Evolutionary conservation across 2,888 invertebrate genomes (phyloP), one percentile per base, ranked within the genome.

Genomic region (Trichogramma dendrolimi): DNA sequence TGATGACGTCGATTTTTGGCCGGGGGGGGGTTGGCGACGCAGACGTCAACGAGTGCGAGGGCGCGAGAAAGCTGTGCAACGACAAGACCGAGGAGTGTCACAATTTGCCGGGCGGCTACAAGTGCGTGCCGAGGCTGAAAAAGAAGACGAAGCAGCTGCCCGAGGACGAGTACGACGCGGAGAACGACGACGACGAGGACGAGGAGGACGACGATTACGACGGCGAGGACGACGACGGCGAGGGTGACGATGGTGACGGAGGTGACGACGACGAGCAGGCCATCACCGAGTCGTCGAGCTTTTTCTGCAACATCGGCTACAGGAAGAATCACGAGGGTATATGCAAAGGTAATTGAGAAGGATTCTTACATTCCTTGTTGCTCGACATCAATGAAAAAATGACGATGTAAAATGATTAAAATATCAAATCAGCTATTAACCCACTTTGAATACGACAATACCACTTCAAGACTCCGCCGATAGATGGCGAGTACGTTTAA

Each of bases 31-130:
- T 6, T 40, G 39, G 4, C 43, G 14, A 6, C 10, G 43, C 70
- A 84, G 86, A 86, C 73, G 80, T 87, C 10, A 82, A 89, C 69
- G 88, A 89, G 73, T 89, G 89, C 70, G 78, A 81, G 14, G 72
- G 58, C 11, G 61, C 65, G 1, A 62, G 69, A 6, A 62, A 58
- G 8, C 60, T 71, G 56, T 75, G 75, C 42, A 54, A 62, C 3
- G 67, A 66, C 2, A 67, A 71, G 10, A 66, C 64, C 2, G 69
- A 68, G 39, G 60, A 62, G 14, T 85, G 84, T 71, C 72, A 80
- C 55, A 84, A 85, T 70, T 81, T 79, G 5, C 73, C 78, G 10
- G 84, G 84, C 1, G 79, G 82, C 5, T 84, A 81, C 73, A 71
- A 68, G 40, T 77, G 76, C 42, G 58, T 71, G 8, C 65, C 65